A percentile compares a stretch with the other conserved stretches of the same genome.
Evolutionary conservation across 92 coral and sea anemone genomes (phyloP).

Genomic region (Epizoanthus stellaris): DNA sequence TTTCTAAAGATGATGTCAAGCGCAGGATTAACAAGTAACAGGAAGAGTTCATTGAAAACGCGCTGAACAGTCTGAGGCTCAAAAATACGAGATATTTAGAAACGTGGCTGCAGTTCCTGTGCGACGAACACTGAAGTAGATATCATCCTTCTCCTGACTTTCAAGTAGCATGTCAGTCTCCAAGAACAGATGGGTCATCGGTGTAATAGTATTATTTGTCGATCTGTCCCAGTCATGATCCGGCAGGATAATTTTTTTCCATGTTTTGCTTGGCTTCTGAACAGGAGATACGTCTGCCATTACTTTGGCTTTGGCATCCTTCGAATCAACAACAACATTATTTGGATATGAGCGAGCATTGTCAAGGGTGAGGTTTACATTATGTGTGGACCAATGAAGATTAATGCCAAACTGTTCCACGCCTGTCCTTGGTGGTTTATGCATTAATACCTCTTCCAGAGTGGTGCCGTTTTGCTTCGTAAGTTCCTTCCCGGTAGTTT

Average conservation of each 20-base stretch:
- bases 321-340: slow-evolving; percentile 51
- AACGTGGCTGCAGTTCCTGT: slow-evolving; percentile 71
- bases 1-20: slow-evolving; percentile 61
- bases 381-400: slow-evolving; percentile 17
- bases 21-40: slow-evolving; percentile 54
- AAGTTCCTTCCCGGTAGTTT: slow-evolving; percentile 47
- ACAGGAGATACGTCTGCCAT: slow-evolving; percentile 67
- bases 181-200: slow-evolving; percentile 75
- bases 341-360: slow-evolving; percentile 7
- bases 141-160: neutral
- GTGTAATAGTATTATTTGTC: slow-evolving; percentile 60
- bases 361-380: slow-evolving; percentile 72
- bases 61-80: slow-evolving; percentile 53
- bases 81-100: slow-evolving; percentile 44
- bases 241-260: slow-evolving; percentile 57
- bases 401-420: neutral
- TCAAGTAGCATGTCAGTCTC: too few species aligned
- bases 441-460: slow-evolving; percentile 61
- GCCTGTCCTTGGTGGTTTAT: slow-evolving; percentile 67
- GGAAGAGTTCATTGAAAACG: slow-evolving; percentile 63
- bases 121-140: slow-evolving; percentile 43
- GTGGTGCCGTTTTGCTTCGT: slow-evolving; percentile 61
- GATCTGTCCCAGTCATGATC: slow-evolving; percentile 67
- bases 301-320: slow-evolving; percentile 74
- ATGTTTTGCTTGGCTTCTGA: slow-evolving; percentile 72